These are phyloP conservation scores for Gnathonemus echidnorhynchus DNA, from an alignment of 2,113 vertebrate genomes.

Conservation along the genomic window DNA sequence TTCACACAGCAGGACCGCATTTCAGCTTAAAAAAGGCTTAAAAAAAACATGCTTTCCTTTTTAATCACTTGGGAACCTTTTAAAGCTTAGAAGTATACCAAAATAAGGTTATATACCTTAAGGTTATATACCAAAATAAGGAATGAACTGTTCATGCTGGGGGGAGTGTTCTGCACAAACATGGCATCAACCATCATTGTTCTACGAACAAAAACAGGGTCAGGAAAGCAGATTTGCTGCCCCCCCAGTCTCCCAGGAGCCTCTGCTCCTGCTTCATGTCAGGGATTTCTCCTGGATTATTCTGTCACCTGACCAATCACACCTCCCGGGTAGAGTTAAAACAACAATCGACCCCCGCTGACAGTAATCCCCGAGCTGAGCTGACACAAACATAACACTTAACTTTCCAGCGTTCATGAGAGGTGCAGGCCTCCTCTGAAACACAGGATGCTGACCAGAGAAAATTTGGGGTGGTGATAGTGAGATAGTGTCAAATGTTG, in stretches of 20 bases:
- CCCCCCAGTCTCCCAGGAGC: not conserved
- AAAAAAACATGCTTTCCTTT: not conserved
- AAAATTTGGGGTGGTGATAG: not conserved
- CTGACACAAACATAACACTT: not conserved
- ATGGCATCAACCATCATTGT: not conserved
- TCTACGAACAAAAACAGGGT: not conserved
- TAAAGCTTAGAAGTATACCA: not conserved
- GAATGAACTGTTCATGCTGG: not conserved
- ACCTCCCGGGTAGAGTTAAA: not conserved
- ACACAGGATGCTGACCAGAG: not conserved
- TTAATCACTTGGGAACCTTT: not conserved
- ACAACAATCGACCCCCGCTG: not conserved
- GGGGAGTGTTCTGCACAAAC: not conserved
- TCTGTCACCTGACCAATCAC: conserved; percentile 6
- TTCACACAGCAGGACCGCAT: not conserved
- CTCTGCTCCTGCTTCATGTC: not conserved
- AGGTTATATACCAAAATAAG: not conserved
- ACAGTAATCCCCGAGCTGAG: not conserved
- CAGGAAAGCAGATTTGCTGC: not conserved
- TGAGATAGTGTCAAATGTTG: not conserved
- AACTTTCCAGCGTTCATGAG: not conserved
- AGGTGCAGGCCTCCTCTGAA: not conserved
- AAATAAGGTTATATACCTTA: not conserved
- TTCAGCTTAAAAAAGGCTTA: not conserved
- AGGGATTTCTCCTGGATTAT: not conserved